Base-by-base conservation (phyloP, 2,888 invertebrate genomes). In the Drosophila nigricruria region DNA sequence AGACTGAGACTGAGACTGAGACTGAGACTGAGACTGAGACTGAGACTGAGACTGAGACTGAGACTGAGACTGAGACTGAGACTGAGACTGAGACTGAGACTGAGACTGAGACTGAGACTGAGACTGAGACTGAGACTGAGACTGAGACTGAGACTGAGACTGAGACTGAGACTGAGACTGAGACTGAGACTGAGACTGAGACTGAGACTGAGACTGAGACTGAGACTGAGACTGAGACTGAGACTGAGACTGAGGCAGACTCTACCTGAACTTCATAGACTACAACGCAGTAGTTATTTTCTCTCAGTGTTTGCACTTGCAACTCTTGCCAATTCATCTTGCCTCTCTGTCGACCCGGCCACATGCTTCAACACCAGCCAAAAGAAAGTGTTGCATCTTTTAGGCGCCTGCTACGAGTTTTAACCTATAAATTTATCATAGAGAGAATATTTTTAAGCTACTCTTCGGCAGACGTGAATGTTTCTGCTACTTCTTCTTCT, bases 311-410 rank as follows among this genome's bases (percentile, higher is more conserved):
- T 74, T 76, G 71, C 77, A 69, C 68, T 76, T 71, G 68, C 65
- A 66, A 63, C 65, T 62, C 16, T 53, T 38, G 53, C 25, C 57
- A 27, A 67, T 68, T 43, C 47, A 23, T 14, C 23, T 50, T 40
- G 45, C 30, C 23, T 30, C 25, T 27, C 30, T 27, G 4, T n/a
- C 42, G 10, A 18, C 61, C 25, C 54, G 56, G 63, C 50, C 54
- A 60, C 68, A 78, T 70, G 62, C 77, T 70, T 80, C 79, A 69
- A 71, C 81, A 79, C 80, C 72, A 70, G 65, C 77, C 74, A 47
- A 70, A 65, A 18, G 47, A 30, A 81, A 69, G 71, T 75, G 77
- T 80, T 76, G 77, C 79, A 82, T 79, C 83, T 73, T 76, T 81
- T 73, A 77, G 83, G 79, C 73, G 70, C 53, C 57, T 34, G 50